Evolutionary conservation across 2,888 invertebrate genomes (phyloP), one percentile per base, ranked within the genome.

Genomic region (Serripes groenlandicus): DNA sequence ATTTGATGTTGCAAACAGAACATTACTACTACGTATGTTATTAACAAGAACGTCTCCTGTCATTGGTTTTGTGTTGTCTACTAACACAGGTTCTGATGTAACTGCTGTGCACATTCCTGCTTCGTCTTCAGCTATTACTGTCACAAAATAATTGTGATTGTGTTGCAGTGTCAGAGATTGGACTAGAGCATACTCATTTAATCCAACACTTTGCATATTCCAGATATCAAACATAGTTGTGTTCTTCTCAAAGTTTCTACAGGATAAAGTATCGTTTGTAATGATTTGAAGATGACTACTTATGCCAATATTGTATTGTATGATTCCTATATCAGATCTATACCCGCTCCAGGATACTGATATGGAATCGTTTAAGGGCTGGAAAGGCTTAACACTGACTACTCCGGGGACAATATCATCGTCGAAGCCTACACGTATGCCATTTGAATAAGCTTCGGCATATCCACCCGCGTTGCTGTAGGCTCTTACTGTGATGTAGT

Each of bases 401-500:
- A 32, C 56, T 7, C 90, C 90, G 7, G 84, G 78, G 5, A 74
- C 76, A 23, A 90, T 83, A 9, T 69, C 85, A 32, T 84, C 86
- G 15, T 74, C 58, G 69, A 75, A 89, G 3, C 91, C 91, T 7
- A 90, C 91, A 37, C 78, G 78, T 28, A 92, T 84, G 7, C 92
- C 92, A 71, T 91, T 91, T 0, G 91, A 90, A 56, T 84, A 87
- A 18, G 83, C 89, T 81, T 91, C 91, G 9, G 85, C 86, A 69
- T 81, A 82, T 15, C 91, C 89, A 9, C 91, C 91, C 21, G 92
- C 90, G 23, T 75, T 71, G 56, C 90, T 91, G 75, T 88, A 83
- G 5, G 89, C 90, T 26, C 92, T 79, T 1, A 92, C 91, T 11
- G 92, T 91, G 30, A 92, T 84, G 60, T 87, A 92, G 68, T 91